Conservation (phyloP, 2,888 invertebrate species). For the Teleogryllus oceanicus region DNA sequence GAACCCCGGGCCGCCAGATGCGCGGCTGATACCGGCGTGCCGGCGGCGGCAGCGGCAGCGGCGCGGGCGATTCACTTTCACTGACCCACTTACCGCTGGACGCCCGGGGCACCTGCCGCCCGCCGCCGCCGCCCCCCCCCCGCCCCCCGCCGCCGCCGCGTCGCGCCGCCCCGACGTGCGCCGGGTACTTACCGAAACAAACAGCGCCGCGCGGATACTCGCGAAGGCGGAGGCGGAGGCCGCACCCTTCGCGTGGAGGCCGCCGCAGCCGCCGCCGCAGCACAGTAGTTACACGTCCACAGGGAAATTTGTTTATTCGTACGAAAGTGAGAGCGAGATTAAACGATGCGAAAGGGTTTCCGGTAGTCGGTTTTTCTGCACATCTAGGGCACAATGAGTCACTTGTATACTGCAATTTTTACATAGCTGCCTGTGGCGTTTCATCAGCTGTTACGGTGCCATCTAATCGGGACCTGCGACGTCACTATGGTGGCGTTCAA, state of each 20-base stretch:
- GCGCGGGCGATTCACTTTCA: background rate
- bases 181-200: background rate
- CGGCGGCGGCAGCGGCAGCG: conserved; percentile 18
- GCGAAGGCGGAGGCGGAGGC: background rate
- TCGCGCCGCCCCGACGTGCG: background rate
- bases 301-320: too few relatives aligned
- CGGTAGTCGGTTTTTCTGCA: too few relatives aligned
- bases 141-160: background rate
- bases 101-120: too few relatives aligned
- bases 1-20: conserved; percentile 1
- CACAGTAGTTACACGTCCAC: too few relatives aligned
- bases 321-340: too few relatives aligned
- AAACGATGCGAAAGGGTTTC: too few relatives aligned
- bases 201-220: background rate
- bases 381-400: too few relatives aligned
- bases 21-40: background rate
- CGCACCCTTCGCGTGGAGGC: background rate
- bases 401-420: too few relatives aligned
- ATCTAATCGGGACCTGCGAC: too few relatives aligned
- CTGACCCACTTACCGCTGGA: background rate
- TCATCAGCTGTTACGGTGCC: too few relatives aligned
- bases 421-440: too few relatives aligned
- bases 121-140: background rate
- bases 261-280: background rate
- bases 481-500: too few relatives aligned